phyloP scores from a whole-genome alignment of 2,888 invertebrate species.

The Fragum whitleyi region DNA sequence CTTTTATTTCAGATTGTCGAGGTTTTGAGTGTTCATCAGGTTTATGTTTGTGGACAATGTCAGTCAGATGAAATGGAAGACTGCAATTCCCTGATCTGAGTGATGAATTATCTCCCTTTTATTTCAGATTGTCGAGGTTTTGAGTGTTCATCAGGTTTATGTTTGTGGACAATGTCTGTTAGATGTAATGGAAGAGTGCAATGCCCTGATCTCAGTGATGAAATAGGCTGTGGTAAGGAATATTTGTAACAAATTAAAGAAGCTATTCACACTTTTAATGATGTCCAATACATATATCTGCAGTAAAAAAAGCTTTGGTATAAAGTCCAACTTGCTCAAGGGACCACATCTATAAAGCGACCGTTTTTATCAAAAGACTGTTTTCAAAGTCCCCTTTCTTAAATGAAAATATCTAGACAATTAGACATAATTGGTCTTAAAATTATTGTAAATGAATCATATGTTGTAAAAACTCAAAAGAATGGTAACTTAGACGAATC shows the following conservation, averaged over 20 bases:
- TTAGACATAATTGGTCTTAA: no score
- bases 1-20: conserved; percentile 61
- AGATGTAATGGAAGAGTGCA: conserved; percentile 75
- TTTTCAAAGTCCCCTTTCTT: no score
- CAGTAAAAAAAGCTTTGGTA: background rate
- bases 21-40: conserved; percentile 75
- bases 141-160: conserved; percentile 74
- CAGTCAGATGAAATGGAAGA: conserved; percentile 69
- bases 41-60: conserved; percentile 72
- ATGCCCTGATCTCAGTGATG: conserved; percentile 79
- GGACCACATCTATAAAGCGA: no score
- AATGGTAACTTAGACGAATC: no score
- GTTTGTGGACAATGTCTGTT: conserved; percentile 69
- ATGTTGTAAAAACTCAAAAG: no score
- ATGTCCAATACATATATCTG: no score
- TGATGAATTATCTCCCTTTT: no score
- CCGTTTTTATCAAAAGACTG: no score
- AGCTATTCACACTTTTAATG: background rate
- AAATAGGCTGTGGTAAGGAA: conserved; percentile 77
- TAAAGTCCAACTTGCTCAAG: background rate
- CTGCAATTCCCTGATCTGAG: conserved; percentile 77
- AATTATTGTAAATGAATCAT: no score
- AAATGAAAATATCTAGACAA: no score
- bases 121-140: conserved; percentile 70
- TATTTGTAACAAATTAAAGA: no score